Percentiles rank a stretch among this genome's conserved stretches.
phyloP scores from a whole-genome alignment of 2,113 vertebrate species.

The Pomatostomus ruficeps region DNA sequence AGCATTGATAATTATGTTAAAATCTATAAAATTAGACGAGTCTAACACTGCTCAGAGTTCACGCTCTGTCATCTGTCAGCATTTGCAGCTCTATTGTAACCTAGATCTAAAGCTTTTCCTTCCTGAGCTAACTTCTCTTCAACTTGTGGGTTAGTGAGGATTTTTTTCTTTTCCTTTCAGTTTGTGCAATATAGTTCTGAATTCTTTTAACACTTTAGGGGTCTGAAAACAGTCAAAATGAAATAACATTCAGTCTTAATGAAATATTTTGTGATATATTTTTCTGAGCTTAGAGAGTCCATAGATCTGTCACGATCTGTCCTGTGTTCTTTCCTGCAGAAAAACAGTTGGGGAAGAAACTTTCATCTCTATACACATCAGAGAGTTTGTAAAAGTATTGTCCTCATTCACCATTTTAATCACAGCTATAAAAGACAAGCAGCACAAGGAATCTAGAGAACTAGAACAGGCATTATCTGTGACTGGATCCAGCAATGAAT shows the following conservation, averaged over 20 bases:
- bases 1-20: constrained; percentile 76
- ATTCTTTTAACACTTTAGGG: neutral
- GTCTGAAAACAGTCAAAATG: neutral
- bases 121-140: constrained; percentile 7
- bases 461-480: neutral
- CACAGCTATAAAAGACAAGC: neutral
- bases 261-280: neutral
- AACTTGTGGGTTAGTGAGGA: neutral
- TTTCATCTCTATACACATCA: neutral
- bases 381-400: neutral
- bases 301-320: neutral
- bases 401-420: constrained; percentile 7
- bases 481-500: neutral
- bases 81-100: constrained; percentile 41
- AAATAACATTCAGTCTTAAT: neutral
- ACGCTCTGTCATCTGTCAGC: constrained; percentile 59
- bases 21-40: constrained; percentile 68
- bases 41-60: constrained; percentile 39
- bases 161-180: neutral
- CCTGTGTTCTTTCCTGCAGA: neutral
- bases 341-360: neutral
- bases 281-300: neutral
- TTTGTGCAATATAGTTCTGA: neutral
- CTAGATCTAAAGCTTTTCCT: constrained; percentile 30
- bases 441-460: neutral